phyloP scores from a whole-genome alignment of 2,113 vertebrate genomes.

The Mionectes macconnelli region DNA sequence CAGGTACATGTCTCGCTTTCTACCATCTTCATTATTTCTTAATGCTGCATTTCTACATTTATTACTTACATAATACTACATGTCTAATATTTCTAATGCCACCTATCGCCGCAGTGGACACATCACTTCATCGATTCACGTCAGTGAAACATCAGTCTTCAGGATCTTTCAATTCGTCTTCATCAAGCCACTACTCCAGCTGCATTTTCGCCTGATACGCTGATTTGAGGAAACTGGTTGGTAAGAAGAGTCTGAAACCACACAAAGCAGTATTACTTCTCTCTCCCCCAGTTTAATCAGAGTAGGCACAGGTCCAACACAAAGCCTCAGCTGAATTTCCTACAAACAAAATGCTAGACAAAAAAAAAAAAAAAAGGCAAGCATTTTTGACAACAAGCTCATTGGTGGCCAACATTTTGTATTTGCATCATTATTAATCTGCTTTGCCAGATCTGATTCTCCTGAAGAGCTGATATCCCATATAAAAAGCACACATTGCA shows the following conservation, averaged over 20 bases:
- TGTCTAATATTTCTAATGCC: background rate
- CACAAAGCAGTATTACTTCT: constrained; percentile 27
- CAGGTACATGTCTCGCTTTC: background rate
- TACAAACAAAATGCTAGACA: background rate
- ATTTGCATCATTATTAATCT: constrained; percentile 63
- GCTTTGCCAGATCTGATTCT: constrained; percentile 60
- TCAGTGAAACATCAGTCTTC: background rate
- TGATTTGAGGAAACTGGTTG: background rate
- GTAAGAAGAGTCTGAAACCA: background rate
- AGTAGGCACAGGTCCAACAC: constrained; percentile 27
- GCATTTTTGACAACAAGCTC: constrained; percentile 59
- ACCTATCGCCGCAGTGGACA: background rate
- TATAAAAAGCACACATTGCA: constrained; percentile 44
- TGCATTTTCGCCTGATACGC: background rate
- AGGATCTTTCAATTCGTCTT: constrained; percentile 24
- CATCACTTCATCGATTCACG: background rate
- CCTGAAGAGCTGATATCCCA: constrained; percentile 18
- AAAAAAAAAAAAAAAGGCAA: background rate
- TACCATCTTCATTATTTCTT: background rate
- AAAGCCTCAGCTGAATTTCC: constrained; percentile 29
- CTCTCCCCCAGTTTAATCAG: constrained; percentile 21
- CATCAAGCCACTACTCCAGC: background rate
- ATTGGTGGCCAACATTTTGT: constrained; percentile 30
- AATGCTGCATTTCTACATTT: background rate
- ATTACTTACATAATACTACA: background rate